These are phyloP conservation scores for Odontocerum albicorne DNA, from an alignment of 2,888 invertebrate genomes.

Conservation along the genomic window DNA sequence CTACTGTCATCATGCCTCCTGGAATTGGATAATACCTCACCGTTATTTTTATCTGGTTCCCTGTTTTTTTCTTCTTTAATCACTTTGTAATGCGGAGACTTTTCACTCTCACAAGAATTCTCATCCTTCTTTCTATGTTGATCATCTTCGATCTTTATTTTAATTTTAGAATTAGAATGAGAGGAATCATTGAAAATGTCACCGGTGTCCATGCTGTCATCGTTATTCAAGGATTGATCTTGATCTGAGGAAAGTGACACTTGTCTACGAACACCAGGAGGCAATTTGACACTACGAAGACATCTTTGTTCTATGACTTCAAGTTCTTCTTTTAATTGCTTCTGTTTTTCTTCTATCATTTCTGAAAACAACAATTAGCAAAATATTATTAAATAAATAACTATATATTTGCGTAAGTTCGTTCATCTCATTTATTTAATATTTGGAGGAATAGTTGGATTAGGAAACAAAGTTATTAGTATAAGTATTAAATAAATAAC, in stretches of 20 bases:
- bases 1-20: neutral
- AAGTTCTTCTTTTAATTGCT: conserved; percentile 65
- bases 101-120: neutral
- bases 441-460: no score
- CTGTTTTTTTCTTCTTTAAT: conserved; percentile 2
- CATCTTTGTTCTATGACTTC: conserved; percentile 62
- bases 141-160: conserved; percentile 8
- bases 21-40: no score
- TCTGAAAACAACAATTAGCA: conserved; percentile 56
- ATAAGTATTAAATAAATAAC: no score
- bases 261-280: conserved; percentile 26
- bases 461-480: no score
- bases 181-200: no score
- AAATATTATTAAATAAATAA: no score
- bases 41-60: neutral
- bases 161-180: conserved; percentile 5
- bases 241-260: conserved; percentile 13
- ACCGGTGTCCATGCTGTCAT: conserved; percentile 7
- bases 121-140: conserved; percentile 3
- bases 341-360: conserved; percentile 64
- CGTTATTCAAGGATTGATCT: neutral
- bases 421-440: no score
- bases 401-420: no score
- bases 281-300: conserved; percentile 40
- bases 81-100: neutral